phyloP scores from a whole-genome alignment of 2,797 vertebrate genomes.

The Enteromius unitaeniatus region DNA sequence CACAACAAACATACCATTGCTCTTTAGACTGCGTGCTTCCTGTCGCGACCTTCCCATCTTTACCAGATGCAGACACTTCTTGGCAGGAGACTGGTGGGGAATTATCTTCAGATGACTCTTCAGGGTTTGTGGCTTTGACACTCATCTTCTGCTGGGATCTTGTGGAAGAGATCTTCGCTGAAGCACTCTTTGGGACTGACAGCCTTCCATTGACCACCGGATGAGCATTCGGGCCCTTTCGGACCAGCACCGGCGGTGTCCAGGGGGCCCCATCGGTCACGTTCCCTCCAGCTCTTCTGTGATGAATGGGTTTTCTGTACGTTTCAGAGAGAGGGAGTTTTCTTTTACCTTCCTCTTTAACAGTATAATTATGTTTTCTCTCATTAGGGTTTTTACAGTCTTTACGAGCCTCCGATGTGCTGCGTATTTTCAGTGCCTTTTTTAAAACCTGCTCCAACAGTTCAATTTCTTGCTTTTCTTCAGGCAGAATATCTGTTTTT shows the following conservation, averaged over 20 bases:
- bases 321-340: not conserved
- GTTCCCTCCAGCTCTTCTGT: not conserved
- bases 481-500: slow-evolving; percentile 60
- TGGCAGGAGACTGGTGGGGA: not conserved
- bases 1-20: not conserved
- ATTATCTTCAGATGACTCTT: not conserved
- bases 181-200: not conserved
- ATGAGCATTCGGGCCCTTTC: not conserved
- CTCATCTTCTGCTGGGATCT: slow-evolving; percentile 3
- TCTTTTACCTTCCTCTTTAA: slow-evolving; percentile 18
- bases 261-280: not conserved
- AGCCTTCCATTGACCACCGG: not conserved
- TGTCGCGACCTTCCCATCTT: not conserved
- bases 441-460: slow-evolving; percentile 76
- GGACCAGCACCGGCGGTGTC: not conserved
- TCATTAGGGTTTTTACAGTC: slow-evolving; percentile 41
- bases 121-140: not conserved
- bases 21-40: not conserved
- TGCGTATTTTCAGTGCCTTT: slow-evolving; percentile 75
- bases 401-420: slow-evolving; percentile 56
- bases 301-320: not conserved
- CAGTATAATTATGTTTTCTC: not conserved
- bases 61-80: not conserved
- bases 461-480: slow-evolving; percentile 74
- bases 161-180: not conserved